Evolutionary conservation across 2,797 vertebrate genomes (phyloP).

Genomic region (Apogon talboti): DNA sequence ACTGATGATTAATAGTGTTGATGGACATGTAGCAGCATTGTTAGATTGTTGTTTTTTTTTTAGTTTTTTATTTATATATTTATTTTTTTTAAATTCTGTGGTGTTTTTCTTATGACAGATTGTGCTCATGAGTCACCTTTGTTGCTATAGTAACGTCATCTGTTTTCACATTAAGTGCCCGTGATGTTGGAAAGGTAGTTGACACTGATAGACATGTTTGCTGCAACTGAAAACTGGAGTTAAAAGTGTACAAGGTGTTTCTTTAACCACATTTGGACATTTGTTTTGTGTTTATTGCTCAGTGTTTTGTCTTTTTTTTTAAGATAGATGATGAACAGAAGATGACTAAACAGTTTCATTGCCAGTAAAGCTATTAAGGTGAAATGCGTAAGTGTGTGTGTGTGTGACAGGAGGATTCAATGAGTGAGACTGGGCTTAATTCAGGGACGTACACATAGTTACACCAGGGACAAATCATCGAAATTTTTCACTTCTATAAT

Average conservation of each 20-base stretch:
- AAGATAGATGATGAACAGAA: background rate
- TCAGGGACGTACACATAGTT: background rate
- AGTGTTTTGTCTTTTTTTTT: slow-evolving; percentile 1
- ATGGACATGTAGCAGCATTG: slow-evolving; percentile 58
- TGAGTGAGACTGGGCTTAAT: slow-evolving; percentile 1
- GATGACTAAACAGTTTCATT: background rate
- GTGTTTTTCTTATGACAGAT: slow-evolving; percentile 26
- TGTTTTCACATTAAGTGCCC: slow-evolving; percentile 14
- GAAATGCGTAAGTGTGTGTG: background rate
- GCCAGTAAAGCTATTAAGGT: slow-evolving; percentile 13
- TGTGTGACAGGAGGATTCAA: background rate
- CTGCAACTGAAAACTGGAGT: background rate
- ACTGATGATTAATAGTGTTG: slow-evolving; percentile 68
- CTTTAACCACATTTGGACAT: background rate
- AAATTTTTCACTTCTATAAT: slow-evolving; percentile 20
- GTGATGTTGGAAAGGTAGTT: slow-evolving; percentile 22
- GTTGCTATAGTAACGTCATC: slow-evolving; percentile 50
- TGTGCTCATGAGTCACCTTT: slow-evolving; percentile 37
- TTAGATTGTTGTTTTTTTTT: slow-evolving; percentile 11
- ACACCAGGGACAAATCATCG: slow-evolving; percentile 3
- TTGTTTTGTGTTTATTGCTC: background rate
- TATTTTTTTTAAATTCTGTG: background rate
- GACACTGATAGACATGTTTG: background rate
- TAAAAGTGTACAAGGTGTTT: background rate
- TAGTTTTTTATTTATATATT: background rate